These are phyloP conservation scores for Vicugna pacos DNA, from an alignment of 2,113 vertebrate genomes.

Conservation along the genomic window DNA sequence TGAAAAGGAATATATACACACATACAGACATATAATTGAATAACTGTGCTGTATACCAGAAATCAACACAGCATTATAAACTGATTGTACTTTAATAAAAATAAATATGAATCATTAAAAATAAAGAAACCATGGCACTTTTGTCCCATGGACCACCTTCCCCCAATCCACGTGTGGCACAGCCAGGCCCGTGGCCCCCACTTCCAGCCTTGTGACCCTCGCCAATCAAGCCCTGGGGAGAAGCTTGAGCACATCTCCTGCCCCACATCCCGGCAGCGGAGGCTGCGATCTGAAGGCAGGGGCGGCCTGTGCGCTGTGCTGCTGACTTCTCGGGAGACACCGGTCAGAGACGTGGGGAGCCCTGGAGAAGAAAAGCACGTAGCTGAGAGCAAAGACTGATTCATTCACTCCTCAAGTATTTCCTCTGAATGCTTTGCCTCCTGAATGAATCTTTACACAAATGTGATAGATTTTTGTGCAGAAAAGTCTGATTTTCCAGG, in stretches of 20 bases:
- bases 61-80: too few species aligned
- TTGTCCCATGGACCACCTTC: background rate
- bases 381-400: background rate
- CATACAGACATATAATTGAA: too few species aligned
- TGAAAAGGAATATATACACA: too few species aligned
- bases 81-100: too few species aligned
- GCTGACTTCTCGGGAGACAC: background rate
- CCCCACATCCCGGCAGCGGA: background rate
- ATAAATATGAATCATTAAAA: too few species aligned
- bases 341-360: background rate
- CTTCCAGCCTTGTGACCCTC: background rate
- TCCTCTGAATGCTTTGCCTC: background rate
- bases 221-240: background rate
- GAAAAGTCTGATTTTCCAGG: background rate
- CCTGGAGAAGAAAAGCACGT: background rate
- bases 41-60: too few species aligned
- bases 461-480: background rate
- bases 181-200: too few species aligned
- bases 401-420: background rate
- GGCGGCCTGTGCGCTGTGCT: too few species aligned
- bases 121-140: background rate
- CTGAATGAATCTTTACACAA: background rate
- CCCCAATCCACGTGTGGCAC: background rate
- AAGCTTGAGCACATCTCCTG: background rate
- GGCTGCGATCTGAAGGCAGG: fast-evolving